Base-by-base conservation (phyloP, 2,113 vertebrate genomes). In the Tachycineta bicolor region DNA sequence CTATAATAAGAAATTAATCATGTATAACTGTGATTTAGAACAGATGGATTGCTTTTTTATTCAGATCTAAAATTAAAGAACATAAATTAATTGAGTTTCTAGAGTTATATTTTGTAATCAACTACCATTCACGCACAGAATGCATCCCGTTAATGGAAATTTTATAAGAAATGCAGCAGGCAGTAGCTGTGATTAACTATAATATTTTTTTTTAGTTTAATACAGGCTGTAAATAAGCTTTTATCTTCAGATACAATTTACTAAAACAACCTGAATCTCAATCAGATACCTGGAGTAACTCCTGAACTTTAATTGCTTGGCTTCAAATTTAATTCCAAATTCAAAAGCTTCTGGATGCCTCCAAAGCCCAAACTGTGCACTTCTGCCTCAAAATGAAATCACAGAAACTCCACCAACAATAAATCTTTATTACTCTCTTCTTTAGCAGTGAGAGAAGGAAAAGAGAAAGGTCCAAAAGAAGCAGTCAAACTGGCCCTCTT, bases 21-120 rank as follows among this genome's bases (percentile, higher is more conserved):
- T 9, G 21, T 11, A 25, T 26, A 92, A 77, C 34, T 76, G 50
- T 64, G 70, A 93, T 63, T 89, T 79, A 43, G 83, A 95, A 82
- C 31, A 60, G 28, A 89, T 25, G 26, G 7, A 18, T 19, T 85
- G 25, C 26, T 90, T 90, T 73, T 74, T 76, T 62, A 65, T 73
- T 91, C 83, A 76, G 58, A 79, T 58, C 46, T 78, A 89, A 90
- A 93, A 87, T 74, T 81, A 83, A 88, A 92, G 53, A 86, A 84
- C 26, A 87, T 17, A 86, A 85, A 60, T 60, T 39, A 93, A 90
- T 65, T 46, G 73, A 56, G 23, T 87, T 93, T 84, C 70, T 56
- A 69, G 59, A 78, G 37, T 23, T 33, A 10, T 49, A 58, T 33
- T 83, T 78, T 80, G 67, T 65, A 58, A 80, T 65, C 1, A 0